These are phyloP conservation scores for Nymphalis io DNA, from an alignment of 1,140 invertebrate species.

Conservation along the genomic window DNA sequence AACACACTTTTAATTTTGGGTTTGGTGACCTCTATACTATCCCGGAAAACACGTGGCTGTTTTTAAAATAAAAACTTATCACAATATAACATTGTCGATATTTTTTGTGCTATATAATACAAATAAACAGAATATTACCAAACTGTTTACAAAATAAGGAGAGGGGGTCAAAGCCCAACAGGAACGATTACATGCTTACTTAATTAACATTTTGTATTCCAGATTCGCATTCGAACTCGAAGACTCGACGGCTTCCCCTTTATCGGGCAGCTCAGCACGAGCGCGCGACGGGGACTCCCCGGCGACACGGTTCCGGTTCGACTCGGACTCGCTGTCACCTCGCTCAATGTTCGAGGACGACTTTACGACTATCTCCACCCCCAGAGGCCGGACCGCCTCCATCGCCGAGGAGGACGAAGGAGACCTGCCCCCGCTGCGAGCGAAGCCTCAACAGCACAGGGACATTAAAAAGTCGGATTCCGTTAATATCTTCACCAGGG, in stretches of 20 bases:
- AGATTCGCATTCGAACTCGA: conserved; percentile 70
- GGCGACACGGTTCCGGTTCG: conserved; percentile 79
- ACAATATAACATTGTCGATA: too few species aligned
- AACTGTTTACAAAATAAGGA: too few species aligned
- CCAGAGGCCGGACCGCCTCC: conserved; percentile 57
- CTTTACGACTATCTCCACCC: conserved; percentile 81
- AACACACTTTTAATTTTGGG: too few species aligned
- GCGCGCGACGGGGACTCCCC: conserved; percentile 60
- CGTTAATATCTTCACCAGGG: conserved; percentile 91
- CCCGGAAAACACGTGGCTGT: too few species aligned
- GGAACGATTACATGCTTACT: too few species aligned
- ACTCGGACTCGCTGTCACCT: conserved; percentile 71
- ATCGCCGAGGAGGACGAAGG: conserved; percentile 75
- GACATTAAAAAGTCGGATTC: conserved; percentile 92
- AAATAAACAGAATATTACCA: too few species aligned
- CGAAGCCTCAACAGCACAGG: conserved; percentile 50
- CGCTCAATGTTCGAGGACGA: conserved; percentile 87
- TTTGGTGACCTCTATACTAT: too few species aligned
- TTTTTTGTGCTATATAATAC: too few species aligned
- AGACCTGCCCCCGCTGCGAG: conserved; percentile 57
- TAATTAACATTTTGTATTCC: neutral
- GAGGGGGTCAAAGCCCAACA: too few species aligned
- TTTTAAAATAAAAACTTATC: too few species aligned
- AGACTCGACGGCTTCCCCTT: conserved; percentile 62
- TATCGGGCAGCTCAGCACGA: conserved; percentile 57